Evolutionary conservation across 2,113 vertebrate species (phyloP), one percentile per base, ranked within the genome.

Genomic region (Stegastes partitus): DNA sequence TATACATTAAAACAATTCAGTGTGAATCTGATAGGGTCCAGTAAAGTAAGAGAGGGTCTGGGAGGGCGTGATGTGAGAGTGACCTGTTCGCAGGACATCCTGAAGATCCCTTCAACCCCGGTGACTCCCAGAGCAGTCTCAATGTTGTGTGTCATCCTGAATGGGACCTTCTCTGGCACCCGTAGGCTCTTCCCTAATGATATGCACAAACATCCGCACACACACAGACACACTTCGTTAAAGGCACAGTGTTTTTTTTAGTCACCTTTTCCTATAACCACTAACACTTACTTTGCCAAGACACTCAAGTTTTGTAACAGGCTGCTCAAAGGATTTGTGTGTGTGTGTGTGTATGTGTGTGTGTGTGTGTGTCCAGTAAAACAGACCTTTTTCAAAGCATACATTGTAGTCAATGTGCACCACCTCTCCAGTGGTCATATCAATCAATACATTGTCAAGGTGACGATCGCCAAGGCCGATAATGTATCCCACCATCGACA

Each of bases 371-470:
- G 5, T 28, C 26, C 34, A 50, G 21, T 31, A 18, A 25, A 42
- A 84, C 82, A 26, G 11, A 91, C 98, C 98, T 96, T 99, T 99
- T 92, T 99, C 98, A 94, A 99, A 99, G 94, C 98, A 99, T 50
- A 99, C 98, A 44, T 99, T 99, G 94, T 99, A 99, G 94, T 99
- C 98, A 56, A 99, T 99, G 93, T 99, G 98, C 79, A 99, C 98
- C 84, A 99, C 98, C 89, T 99, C 98, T 83, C 98, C 98, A 14
- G 97, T 98, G 31, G 97, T 99, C 98, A 99, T 99, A 92, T 99
- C 98, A 89, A 99, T 99, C 90, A 99, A 95, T 74, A 99, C 98
- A 31, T 99, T 99, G 94, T 99, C 98, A 77, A 99, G 95, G 83
- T 99, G 98, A 92, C 98, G 96, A 81, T 99, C 98, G 42, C 98